phyloP scores from a whole-genome alignment of 1,140 invertebrate species.

The Aplysia californica region DNA sequence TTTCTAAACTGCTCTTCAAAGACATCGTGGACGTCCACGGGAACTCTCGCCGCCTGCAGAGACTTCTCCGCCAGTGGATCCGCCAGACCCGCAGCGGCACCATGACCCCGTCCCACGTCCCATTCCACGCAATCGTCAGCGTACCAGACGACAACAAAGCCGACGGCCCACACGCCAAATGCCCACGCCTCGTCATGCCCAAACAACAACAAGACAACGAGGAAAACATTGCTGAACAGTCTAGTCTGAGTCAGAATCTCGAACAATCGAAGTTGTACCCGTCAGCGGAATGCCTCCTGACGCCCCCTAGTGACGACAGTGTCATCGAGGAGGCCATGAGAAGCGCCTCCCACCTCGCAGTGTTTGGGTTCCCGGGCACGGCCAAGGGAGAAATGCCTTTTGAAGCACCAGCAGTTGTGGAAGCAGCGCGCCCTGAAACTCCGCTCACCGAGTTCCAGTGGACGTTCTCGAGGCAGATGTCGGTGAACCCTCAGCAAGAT shows the following conservation, averaged over 20 bases:
- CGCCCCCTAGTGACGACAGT: slow-evolving; percentile 4
- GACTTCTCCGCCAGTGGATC: slow-evolving; percentile 24
- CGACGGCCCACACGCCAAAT: no score
- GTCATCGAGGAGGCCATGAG: slow-evolving; percentile 10
- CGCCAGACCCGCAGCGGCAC: not conserved
- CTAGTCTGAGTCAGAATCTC: not conserved
- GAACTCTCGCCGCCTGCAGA: slow-evolving; percentile 9
- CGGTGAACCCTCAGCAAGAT: slow-evolving; percentile 1
- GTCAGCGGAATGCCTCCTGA: not conserved
- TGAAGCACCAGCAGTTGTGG: not conserved
- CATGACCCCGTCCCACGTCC: not conserved
- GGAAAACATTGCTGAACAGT: not conserved
- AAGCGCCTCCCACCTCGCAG: not conserved
- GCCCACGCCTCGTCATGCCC: no score
- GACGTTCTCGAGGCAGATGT: slow-evolving; percentile 16
- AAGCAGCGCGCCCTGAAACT: not conserved
- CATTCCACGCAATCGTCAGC: not conserved
- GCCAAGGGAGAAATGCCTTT: slow-evolving; percentile 6
- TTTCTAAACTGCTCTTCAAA: slow-evolving; percentile 19
- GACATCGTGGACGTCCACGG: slow-evolving; percentile 27
- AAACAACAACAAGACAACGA: no score
- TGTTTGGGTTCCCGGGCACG: slow-evolving; percentile 10
- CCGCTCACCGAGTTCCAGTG: slow-evolving; percentile 23
- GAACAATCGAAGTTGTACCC: no score
- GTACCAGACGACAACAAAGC: no score